A percentile compares a stretch with the other conserved stretches of the same genome.
phyloP scores from a whole-genome alignment of 2,888 invertebrate genomes.

The Neocrepidodera transversa region DNA sequence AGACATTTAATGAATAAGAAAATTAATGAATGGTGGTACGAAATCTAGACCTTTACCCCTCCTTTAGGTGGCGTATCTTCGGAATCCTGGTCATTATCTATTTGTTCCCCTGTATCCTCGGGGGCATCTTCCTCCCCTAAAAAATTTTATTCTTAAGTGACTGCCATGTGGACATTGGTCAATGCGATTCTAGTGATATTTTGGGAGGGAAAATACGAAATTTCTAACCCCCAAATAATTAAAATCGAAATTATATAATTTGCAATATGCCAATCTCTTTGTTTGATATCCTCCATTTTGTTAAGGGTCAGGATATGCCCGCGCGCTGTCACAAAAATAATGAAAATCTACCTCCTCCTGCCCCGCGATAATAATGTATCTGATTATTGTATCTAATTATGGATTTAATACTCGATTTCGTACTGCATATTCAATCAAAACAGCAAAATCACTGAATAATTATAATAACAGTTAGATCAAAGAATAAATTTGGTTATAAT shows the following conservation, averaged over 20 bases:
- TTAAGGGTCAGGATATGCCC: slow-evolving; percentile 77
- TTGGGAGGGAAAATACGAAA: slow-evolving; percentile 57
- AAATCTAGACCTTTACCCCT: slow-evolving; percentile 57
- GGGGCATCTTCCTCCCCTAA: slow-evolving; percentile 73
- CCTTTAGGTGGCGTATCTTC: slow-evolving; percentile 73
- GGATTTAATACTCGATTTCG: slow-evolving; percentile 40
- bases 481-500: slow-evolving; percentile 14
- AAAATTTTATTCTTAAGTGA: slow-evolving; percentile 30
- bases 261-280: slow-evolving; percentile 74
- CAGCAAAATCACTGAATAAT: not conserved
- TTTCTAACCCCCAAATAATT: slow-evolving; percentile 54
- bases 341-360: slow-evolving; percentile 60
- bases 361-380: slow-evolving; percentile 51
- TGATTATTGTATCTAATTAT: slow-evolving; percentile 55
- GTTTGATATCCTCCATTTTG: slow-evolving; percentile 81
- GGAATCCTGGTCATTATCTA: slow-evolving; percentile 77
- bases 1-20: no score
- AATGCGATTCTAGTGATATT: slow-evolving; percentile 48
- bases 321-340: slow-evolving; percentile 66
- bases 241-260: slow-evolving; percentile 53
- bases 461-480: not conserved
- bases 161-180: slow-evolving; percentile 57
- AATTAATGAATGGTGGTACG: no score
- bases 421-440: not conserved
- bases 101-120: slow-evolving; percentile 70